A percentile compares a stretch with the other conserved stretches of the same genome.
Conservation (phyloP, 2,888 invertebrate species). For the Embidobia sp. region DNA sequence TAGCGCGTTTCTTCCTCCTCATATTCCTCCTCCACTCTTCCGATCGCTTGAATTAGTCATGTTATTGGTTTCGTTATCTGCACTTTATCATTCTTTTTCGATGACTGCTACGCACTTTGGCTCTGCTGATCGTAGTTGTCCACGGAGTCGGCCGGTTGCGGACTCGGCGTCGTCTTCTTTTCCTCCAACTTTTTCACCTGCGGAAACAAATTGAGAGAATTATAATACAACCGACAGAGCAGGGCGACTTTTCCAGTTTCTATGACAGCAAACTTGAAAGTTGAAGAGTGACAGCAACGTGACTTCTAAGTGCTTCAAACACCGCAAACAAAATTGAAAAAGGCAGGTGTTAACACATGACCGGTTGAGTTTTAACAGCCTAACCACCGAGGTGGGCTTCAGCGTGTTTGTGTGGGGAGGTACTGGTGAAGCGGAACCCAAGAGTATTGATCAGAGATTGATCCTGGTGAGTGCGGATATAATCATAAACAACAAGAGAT, state of each 20-base stretch:
- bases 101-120: constrained; percentile 73
- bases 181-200: constrained; percentile 78
- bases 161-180: constrained; percentile 64
- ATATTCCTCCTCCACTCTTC: background rate
- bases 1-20: background rate
- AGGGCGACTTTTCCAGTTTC: too few species aligned
- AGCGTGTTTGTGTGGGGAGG: background rate
- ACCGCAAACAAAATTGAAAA: constrained; percentile 15
- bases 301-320: constrained; percentile 22
- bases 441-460: background rate
- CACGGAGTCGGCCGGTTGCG: constrained; percentile 69
- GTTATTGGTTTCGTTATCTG: background rate
- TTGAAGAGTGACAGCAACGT: constrained; percentile 11
- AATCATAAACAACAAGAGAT: too few species aligned
- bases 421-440: background rate
- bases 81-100: background rate
- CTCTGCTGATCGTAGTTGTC: constrained; percentile 77
- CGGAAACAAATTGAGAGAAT: constrained; percentile 69
- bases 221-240: too few species aligned
- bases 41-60: constrained; percentile 12
- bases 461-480: too few species aligned
- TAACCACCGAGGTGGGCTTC: too few species aligned
- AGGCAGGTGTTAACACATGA: constrained; percentile 14
- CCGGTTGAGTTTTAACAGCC: background rate
- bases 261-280: constrained; percentile 6